Evolutionary conservation across 1,140 invertebrate species (phyloP), one percentile per base, ranked within the genome.

Genomic region (Drosophila setifemur): DNA sequence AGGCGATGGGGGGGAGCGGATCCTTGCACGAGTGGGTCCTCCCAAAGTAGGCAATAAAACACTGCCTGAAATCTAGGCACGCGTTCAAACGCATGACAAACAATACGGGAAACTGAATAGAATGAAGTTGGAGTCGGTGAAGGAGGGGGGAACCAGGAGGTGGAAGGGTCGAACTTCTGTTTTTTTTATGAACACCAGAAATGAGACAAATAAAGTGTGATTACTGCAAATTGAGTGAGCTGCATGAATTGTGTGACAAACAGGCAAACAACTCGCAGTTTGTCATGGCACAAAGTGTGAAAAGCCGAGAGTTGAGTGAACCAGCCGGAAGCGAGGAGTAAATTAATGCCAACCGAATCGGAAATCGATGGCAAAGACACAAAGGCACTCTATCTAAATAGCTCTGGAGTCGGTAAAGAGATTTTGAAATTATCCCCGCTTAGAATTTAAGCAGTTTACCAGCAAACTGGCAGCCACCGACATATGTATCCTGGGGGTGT

Each of bases 41-140:
- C 60, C 58, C 42, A 86, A 86, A 85, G 81, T 85, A 85, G 79
- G 81, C 79, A 85, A 86, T 85, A 85, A 86, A 85, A 86, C 67
- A 86, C 79, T 81, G 86, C 66, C 74, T 66, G 25, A 83, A 85
- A 85, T 83, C 79, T 79, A 79, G 66, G 81, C 81, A 79, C 74
- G 74, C 74, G 69, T 48, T 71, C 74, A 58, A 61, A 66, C 42
- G 42, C 54, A 74, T 57, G 70, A 74, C 74, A 83, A 47, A 77
- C 77, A 63, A 76, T 66, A 53, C 52, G 26, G 25, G 31, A 61
- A 61, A 37, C 21, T 47, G 53, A 25, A 37, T 33, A 31, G 74
- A 58, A 63, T 74, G 55, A 16, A 50, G 21, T 28, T 16, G 12
- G 16, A 6, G 21, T 19, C n/a, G n/a, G n/a, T n/a, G n/a, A n/a